Evolutionary conservation across 2,113 vertebrate species (phyloP).

Genomic region (Craseonycteris thonglongyai): DNA sequence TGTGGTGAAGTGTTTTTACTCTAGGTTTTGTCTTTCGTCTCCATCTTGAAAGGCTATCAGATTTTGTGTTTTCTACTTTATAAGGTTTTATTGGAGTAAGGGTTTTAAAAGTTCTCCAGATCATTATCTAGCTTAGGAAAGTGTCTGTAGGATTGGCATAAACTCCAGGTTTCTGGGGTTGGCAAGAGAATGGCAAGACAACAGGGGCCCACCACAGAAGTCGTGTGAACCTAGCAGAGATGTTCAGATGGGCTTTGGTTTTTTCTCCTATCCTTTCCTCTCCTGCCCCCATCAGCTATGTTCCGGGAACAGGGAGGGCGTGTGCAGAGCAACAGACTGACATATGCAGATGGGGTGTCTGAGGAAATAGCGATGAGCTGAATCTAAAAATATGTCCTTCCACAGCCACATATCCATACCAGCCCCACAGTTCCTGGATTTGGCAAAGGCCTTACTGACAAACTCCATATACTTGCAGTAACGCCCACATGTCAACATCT

Average conservation of each 20-base stretch:
- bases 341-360: neutral
- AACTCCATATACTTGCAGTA: neutral
- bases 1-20: neutral
- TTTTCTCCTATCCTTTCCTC: neutral
- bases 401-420: neutral
- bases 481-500: neutral
- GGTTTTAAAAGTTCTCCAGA: neutral
- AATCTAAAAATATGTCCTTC: neutral
- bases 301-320: neutral
- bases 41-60: slow-evolving; percentile 27
- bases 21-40: slow-evolving; percentile 8
- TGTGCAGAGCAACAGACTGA: neutral
- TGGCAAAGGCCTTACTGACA: neutral
- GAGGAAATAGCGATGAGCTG: neutral
- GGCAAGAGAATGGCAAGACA: neutral
- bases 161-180: neutral
- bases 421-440: neutral
- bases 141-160: neutral
- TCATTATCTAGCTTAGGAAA: neutral
- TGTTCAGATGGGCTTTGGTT: neutral
- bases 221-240: neutral
- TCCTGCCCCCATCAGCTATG: neutral
- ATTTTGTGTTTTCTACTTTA: neutral
- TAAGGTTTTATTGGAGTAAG: slow-evolving; percentile 3
- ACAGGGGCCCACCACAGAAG: neutral